Conservation (phyloP, 2,113 vertebrate genomes). For the Oplegnathus fasciatus region DNA sequence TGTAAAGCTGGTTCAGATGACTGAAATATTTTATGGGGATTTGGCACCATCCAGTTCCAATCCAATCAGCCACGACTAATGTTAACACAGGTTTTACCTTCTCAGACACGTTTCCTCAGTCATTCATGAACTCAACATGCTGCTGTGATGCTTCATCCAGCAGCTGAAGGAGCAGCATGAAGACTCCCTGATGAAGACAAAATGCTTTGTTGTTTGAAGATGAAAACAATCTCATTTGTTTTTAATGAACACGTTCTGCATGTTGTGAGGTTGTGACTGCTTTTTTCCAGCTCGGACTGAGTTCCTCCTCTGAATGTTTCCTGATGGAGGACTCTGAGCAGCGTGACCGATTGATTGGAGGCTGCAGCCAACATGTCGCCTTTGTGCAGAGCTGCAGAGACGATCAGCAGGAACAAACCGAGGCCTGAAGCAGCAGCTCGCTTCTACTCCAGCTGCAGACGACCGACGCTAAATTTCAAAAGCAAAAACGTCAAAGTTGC, state of each 20-base stretch:
- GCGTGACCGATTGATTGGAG: constrained; percentile 66
- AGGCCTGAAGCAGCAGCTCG: constrained; percentile 23
- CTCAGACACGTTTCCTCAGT: too few relatives aligned
- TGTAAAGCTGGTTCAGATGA: constrained; percentile 6
- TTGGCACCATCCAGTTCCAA: constrained; percentile 5
- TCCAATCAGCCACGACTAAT: constrained; percentile 20
- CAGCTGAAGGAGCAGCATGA: not conserved
- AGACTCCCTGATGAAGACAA: not conserved
- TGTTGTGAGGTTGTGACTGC: not conserved
- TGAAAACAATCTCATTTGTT: not conserved
- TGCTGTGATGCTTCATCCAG: constrained; percentile 6
- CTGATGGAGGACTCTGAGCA: constrained; percentile 31
- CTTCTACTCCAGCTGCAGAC: constrained; percentile 13
- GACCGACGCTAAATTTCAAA: constrained; percentile 12
- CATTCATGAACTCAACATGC: too few relatives aligned
- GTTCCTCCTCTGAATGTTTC: constrained; percentile 30
- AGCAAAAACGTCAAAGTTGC: not conserved
- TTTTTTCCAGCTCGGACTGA: not conserved
- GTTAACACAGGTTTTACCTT: too few relatives aligned
- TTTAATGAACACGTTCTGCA: not conserved
- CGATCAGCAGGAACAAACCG: constrained; percentile 14
- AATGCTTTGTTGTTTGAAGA: not conserved
- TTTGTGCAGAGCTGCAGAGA: constrained; percentile 17
- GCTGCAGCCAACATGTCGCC: constrained; percentile 62
- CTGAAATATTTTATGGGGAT: constrained; percentile 29